Conservation (phyloP, 1,140 invertebrate genomes). For the Sitophilus oryzae region DNA sequence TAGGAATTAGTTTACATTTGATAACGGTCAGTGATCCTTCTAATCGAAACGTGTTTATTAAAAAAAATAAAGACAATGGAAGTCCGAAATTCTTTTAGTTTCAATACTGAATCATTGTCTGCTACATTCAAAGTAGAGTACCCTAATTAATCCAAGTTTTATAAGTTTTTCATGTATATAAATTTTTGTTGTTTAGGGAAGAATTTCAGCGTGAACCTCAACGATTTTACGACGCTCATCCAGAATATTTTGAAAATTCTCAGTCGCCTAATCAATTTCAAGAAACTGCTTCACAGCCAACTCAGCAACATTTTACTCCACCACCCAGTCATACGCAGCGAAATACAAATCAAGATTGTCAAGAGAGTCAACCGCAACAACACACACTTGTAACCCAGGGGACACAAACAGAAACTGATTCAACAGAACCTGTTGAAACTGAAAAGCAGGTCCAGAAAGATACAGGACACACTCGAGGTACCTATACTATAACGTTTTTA, state of each 20-base stretch:
- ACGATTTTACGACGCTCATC: slow-evolving; percentile 13
- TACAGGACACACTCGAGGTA: slow-evolving; percentile 4
- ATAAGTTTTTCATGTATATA: background rate
- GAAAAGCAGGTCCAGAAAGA: slow-evolving; percentile 6
- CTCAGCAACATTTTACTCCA: slow-evolving; percentile 9
- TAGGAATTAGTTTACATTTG: too few relatives aligned
- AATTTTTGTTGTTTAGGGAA: slow-evolving; percentile 6
- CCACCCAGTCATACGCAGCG: background rate
- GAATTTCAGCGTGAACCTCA: slow-evolving; percentile 27
- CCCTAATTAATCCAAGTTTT: background rate
- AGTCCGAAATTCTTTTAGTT: too few relatives aligned
- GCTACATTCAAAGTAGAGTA: too few relatives aligned
- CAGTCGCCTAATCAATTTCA: slow-evolving; percentile 17
- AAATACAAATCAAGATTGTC: slow-evolving; percentile 1
- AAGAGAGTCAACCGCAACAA: slow-evolving; percentile 17
- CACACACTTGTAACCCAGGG: slow-evolving; percentile 13
- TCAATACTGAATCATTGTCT: too few relatives aligned
- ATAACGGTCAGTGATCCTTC: too few relatives aligned
- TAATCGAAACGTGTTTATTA: too few relatives aligned
- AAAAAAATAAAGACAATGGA: too few relatives aligned
- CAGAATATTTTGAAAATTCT: slow-evolving; percentile 24
- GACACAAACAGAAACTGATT: slow-evolving; percentile 8
- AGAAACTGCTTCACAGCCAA: background rate
- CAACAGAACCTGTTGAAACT: background rate
- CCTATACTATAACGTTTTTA: too few relatives aligned